Evolutionary conservation across 2,797 vertebrate genomes (phyloP).

Genomic region (Pseudochaenichthys georgianus): DNA sequence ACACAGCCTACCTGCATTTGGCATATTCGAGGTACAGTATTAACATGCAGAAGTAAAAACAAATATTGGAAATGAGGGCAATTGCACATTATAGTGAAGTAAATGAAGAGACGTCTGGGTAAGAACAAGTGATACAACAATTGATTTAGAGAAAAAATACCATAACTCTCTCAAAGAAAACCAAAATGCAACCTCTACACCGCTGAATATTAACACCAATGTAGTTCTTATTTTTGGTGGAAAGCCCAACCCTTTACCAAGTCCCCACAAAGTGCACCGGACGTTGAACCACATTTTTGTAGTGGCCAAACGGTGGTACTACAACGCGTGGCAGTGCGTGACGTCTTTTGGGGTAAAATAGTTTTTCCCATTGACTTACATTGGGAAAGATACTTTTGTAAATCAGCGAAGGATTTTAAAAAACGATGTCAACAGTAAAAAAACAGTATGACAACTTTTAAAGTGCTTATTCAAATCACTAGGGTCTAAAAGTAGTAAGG

Average conservation of each 20-base stretch:
- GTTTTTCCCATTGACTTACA: too few relatives aligned
- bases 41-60: not conserved
- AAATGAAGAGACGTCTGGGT: not conserved
- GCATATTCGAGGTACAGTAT: not conserved
- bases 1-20: not conserved
- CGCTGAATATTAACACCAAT: not conserved
- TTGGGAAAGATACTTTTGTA: too few relatives aligned
- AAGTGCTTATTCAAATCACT: too few relatives aligned
- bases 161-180: slow-evolving; percentile 1
- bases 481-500: too few relatives aligned
- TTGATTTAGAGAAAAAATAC: not conserved
- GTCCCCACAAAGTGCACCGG: too few relatives aligned
- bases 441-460: too few relatives aligned
- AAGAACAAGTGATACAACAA: not conserved
- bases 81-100: not conserved
- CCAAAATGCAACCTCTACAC: not conserved
- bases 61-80: not conserved
- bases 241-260: not conserved
- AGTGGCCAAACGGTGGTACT: too few relatives aligned
- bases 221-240: not conserved
- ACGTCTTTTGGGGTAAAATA: too few relatives aligned
- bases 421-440: too few relatives aligned
- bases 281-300: too few relatives aligned
- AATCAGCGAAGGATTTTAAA: too few relatives aligned
- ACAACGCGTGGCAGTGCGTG: too few relatives aligned